phyloP scores from a whole-genome alignment of 2,888 invertebrate genomes.

The Protonemura montana region DNA sequence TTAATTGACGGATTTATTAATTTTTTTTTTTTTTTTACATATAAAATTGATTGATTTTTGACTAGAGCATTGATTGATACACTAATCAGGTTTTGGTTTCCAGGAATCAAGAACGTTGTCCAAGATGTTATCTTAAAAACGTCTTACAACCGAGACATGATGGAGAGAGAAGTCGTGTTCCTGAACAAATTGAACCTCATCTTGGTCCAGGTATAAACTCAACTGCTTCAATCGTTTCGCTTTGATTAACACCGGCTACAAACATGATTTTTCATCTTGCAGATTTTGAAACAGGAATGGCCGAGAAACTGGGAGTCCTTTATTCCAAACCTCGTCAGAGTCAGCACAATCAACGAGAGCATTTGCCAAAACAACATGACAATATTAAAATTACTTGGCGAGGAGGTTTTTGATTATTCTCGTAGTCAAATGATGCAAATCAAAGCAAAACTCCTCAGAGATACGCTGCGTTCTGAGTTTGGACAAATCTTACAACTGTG shows the following conservation, averaged over 20 bases:
- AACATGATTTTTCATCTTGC: constrained; percentile 48
- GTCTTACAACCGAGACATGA: constrained; percentile 86
- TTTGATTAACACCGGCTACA: constrained; percentile 40
- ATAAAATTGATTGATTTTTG: too few relatives aligned
- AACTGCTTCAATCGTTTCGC: constrained; percentile 25
- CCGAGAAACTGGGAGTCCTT: constrained; percentile 99
- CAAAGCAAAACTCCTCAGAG: constrained; percentile 98
- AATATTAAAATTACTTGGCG: constrained; percentile 94
- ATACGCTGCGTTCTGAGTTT: constrained; percentile 99
- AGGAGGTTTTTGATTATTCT: constrained; percentile 99
- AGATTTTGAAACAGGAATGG: constrained; percentile 99
- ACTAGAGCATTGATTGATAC: too few relatives aligned
- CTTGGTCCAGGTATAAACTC: constrained; percentile 83
- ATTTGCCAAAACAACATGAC: constrained; percentile 99
- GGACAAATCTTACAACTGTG: constrained; percentile 98
- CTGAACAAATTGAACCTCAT: constrained; percentile 99
- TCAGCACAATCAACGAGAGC: constrained; percentile 98
- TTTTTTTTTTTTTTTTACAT: constrained; percentile 13
- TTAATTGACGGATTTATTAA: not conserved
- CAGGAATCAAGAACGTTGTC: constrained; percentile 98
- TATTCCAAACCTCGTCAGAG: constrained; percentile 98
- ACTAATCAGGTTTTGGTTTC: too few relatives aligned
- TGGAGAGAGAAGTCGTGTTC: constrained; percentile 95
- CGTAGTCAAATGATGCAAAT: constrained; percentile 98
- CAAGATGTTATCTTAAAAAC: constrained; percentile 98